Base-by-base conservation (phyloP, 2,888 invertebrate genomes). In the Leptinotarsa juncta region DNA sequence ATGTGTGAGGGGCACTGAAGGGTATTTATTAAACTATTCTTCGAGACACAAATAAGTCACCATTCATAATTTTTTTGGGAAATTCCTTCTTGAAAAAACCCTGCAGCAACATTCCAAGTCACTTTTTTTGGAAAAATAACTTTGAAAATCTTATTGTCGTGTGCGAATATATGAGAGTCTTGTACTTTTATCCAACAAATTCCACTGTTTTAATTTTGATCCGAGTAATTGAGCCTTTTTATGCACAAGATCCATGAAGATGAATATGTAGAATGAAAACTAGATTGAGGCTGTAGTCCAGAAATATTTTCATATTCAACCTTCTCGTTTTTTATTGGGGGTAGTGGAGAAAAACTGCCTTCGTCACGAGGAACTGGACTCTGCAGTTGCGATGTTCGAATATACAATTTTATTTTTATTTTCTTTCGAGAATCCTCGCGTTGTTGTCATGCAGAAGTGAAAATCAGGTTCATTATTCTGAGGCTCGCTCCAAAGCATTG, bases 381-480 rank as follows among this genome's bases (percentile, higher is more conserved):
- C 12, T 42, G 49, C 48, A 49, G 49, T 49, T 49, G 42, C 5
- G 20, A 48, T 15, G 67, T 53, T 68, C 1, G 68, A 32, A 32
- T 50, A 68, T 68, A 26, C 32, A 68, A 53, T 68, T 20, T 62
- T 62, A 20, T 20, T 62, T 62, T 62, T 32, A 26, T 53, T 69
- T 69, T 69, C 16, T 50, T 26, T 68, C 32, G 16, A 51, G 42
- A 51, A 26, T 26, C 23, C 53, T 26, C 53, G 10, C 18, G 55
- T 68, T 68, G 42, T 32, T 68, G 32, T 68, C 68, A 68, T 55
- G 26, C 26, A 68, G 23, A 68, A 53, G 3, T 51, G 26, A 53
- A 1, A 51, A 68, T 55, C 18, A 55, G 26, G 55, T 68, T 68
- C 68, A 68, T 68, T 7, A 60, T 68, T 68, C 26, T 68, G 48